Percentiles rank a stretch among this genome's conserved stretches.
These are phyloP conservation scores for Cercocebus atys DNA, from an alignment of 2,113 vertebrate species.

Conservation along the genomic window DNA sequence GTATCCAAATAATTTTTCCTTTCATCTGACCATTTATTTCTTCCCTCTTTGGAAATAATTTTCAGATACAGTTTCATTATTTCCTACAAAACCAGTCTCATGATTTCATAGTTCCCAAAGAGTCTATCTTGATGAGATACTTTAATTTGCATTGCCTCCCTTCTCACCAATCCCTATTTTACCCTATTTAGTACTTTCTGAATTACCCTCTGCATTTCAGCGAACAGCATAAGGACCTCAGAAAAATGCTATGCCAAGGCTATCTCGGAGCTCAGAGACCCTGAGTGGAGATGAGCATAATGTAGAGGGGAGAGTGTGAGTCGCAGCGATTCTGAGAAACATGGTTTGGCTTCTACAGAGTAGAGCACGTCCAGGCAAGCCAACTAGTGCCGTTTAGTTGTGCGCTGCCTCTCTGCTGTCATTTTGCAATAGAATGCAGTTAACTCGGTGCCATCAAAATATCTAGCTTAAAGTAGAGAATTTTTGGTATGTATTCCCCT, in stretches of 20 bases:
- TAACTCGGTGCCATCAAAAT: background rate
- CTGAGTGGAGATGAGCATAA: background rate
- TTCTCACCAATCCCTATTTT: background rate
- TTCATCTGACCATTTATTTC: background rate
- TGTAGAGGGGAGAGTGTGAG: fast-evolving
- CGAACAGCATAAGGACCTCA: background rate
- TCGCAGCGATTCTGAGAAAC: background rate
- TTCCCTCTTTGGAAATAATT: background rate
- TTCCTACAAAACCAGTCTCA: background rate
- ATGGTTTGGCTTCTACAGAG: background rate
- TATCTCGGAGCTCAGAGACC: background rate
- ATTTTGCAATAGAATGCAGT: background rate
- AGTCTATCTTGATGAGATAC: background rate
- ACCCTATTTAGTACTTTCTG: background rate
- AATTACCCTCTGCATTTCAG: background rate
- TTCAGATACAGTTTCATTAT: background rate
- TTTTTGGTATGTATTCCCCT: background rate
- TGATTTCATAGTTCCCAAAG: background rate
- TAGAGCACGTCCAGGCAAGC: background rate
- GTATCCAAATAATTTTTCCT: background rate
- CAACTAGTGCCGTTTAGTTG: background rate
- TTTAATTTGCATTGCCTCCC: background rate
- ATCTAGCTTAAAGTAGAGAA: background rate
- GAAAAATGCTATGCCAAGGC: background rate
- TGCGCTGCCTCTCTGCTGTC: background rate